Evolutionary conservation across 2,113 vertebrate genomes (phyloP), one percentile per base, ranked within the genome.

Genomic region (Penelope pileata): DNA sequence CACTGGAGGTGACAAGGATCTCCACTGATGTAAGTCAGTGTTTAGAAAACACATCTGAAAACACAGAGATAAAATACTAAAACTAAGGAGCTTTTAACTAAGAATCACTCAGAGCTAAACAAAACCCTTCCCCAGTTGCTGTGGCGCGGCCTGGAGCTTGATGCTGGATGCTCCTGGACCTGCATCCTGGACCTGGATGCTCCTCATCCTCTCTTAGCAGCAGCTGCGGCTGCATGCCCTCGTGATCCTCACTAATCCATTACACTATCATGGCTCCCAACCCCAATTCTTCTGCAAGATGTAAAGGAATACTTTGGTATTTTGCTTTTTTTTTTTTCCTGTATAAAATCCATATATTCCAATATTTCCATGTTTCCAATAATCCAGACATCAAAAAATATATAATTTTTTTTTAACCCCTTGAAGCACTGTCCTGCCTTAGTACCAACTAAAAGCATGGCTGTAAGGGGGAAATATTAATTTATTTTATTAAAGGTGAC

Each of bases 401-500:
- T 3, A 56, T 32, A 73, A 77, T 8, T 70, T 68, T 45, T 59
- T 32, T 82, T 53, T 53, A 53, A 63, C 17, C 10, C 38, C n/a
- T 64, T 64, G 42, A 68, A 83, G 45, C 30, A 51, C 23, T 58
- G 13, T 83, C 18, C 45, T 88, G 60, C 68, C 23, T 78, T 58
- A 90, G 36, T 40, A 83, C 42, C 67, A 53, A 88, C 59, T 89
- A 79, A 96, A 95, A 92, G 18, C 60, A 87, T 73, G 90, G 84
- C 85, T 62, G 19, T 94, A 95, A 96, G 48, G 59, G 75, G 83
- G 85, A 93, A 95, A 96, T 95, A 97, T 96, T 91, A 95, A 66
- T 86, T 95, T 93, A 88, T 90, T 54, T 83, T 76, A 95, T 96
- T 95, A 92, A 93, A 94, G 84, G 53, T 91, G 95, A 83, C 83